Base-by-base conservation (phyloP, 2,888 invertebrate species). In the Lepidocyrtinus sp. region DNA sequence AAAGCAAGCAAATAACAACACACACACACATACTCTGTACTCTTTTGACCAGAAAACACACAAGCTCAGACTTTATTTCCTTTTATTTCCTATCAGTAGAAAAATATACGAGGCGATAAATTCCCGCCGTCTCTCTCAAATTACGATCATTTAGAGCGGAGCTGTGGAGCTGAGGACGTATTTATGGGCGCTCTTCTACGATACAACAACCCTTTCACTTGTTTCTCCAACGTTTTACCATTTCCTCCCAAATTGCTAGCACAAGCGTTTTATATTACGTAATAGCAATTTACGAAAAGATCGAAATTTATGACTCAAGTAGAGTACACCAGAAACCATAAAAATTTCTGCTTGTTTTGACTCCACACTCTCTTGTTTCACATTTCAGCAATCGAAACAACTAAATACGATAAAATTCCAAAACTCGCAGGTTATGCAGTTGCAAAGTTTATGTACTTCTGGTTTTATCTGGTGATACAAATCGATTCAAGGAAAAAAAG, bases 91-190 rank as follows among this genome's bases (percentile, higher is more conserved):
- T 36, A 12, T 36, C 36, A 36, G 36, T 12, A 36, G 12, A 36
- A 36, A 36, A 36, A 36, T 36, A 36, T 36, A 82, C 74, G 77
- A 78, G 74, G 74, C 77, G 77, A 82, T 82, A 82, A 82, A 77
- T 82, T 82, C 68, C 61, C 19, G 15, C 70, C 68, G 36, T 63
- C 62, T 81, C 75, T 76, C 76, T n/a, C 36, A 77, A 82, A 82
- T 82, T 82, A 82, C 81, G 70, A 77, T 77, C 81, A 81, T 81
- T 81, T 67, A 72, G 81, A 68, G 65, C 63, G 65, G 63, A 67
- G 72, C 81, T 75, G 75, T n/a, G n/a, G n/a, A n/a, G n/a, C n/a
- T n/a, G n/a, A 73, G 72, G 76, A 76, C 81, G 72, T 81, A 81
- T 81, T 81, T 81, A 81, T 81, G 76, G 63, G 68, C 27, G 62